Evolutionary conservation across 2,113 vertebrate genomes (phyloP).

Genomic region (Anas platyrhynchos): DNA sequence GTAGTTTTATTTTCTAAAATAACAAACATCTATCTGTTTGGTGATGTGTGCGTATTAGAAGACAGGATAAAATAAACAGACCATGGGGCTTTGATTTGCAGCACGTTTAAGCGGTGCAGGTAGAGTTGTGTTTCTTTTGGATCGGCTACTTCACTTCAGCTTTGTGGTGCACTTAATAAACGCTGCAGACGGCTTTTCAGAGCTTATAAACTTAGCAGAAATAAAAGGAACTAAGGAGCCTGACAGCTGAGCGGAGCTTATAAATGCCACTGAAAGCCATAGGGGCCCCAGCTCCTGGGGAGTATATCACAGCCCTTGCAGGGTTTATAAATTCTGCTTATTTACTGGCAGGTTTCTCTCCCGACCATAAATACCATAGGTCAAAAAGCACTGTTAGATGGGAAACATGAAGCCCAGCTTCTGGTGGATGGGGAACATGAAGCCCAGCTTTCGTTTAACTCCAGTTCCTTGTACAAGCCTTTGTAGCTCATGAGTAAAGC

Average conservation of each 20-base stretch:
- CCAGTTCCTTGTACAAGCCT: neutral
- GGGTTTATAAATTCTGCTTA: constrained; percentile 51
- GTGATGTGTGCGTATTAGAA: neutral
- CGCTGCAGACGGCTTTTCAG: constrained; percentile 11
- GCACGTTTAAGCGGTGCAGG: neutral
- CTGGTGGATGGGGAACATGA: neutral
- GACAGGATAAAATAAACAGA: neutral
- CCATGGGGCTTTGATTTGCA: neutral
- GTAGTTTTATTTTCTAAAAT: neutral
- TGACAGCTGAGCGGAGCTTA: constrained; percentile 39
- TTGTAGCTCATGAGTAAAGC: neutral
- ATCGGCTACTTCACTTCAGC: constrained; percentile 21
- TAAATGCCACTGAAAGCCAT: constrained; percentile 31
- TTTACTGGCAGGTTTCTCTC: constrained; percentile 42
- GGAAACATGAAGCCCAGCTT: neutral
- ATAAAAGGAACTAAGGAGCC: constrained; percentile 45
- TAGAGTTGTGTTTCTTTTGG: constrained; percentile 24
- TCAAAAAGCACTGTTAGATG: neutral
- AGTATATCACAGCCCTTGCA: constrained; percentile 15
- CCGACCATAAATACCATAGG: constrained; percentile 19
- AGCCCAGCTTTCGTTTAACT: neutral
- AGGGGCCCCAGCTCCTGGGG: constrained; percentile 2
- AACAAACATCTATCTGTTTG: neutral
- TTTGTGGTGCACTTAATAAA: constrained; percentile 41
- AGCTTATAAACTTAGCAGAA: constrained; percentile 62